Conservation (phyloP, 2,113 vertebrate genomes). For the Cyanoramphus novaezelandiae region DNA sequence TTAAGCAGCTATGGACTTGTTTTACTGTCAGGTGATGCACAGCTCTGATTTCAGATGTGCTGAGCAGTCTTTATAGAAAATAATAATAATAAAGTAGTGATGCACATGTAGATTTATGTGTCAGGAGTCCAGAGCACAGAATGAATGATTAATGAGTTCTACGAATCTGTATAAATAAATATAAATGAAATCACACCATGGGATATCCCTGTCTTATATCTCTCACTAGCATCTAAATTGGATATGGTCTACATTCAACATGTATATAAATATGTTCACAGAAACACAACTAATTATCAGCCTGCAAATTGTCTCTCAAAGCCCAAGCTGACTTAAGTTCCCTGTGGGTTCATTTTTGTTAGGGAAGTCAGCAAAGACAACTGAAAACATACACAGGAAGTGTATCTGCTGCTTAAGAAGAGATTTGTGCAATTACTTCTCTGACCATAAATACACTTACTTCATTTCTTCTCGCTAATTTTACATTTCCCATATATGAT, state of each 20-base stretch:
- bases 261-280: constrained; percentile 6
- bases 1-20: background rate
- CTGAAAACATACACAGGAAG: constrained; percentile 54
- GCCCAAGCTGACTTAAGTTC: background rate
- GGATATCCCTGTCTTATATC: constrained; percentile 6
- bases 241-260: background rate
- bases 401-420: constrained; percentile 25
- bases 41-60: constrained; percentile 37
- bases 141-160: background rate
- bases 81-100: constrained; percentile 13
- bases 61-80: constrained; percentile 6
- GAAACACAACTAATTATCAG: constrained; percentile 44
- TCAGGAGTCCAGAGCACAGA: background rate
- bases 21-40: background rate
- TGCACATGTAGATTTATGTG: background rate
- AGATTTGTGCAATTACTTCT: constrained; percentile 41
- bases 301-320: background rate
- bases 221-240: constrained; percentile 36
- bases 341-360: constrained; percentile 4
- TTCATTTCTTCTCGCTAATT: constrained; percentile 37
- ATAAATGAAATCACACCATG: background rate
- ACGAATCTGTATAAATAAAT: background rate
- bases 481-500: constrained; percentile 58
- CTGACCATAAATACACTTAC: background rate
- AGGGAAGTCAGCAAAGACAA: constrained; percentile 37